These are phyloP conservation scores for Empis livida DNA, from an alignment of 2,888 invertebrate species.

Conservation along the genomic window DNA sequence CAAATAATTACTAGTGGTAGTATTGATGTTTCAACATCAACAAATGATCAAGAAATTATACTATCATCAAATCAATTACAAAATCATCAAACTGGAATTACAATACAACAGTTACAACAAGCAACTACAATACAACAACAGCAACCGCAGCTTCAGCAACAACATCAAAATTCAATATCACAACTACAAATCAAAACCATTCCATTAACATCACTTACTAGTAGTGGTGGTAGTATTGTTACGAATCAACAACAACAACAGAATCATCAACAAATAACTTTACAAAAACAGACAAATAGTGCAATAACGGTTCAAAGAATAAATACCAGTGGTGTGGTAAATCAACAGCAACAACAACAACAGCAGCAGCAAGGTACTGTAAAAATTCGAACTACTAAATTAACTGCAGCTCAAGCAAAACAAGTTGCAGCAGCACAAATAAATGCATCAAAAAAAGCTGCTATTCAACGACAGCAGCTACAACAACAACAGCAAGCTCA, in stretches of 20 bases:
- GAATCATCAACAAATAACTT: constrained; percentile 10
- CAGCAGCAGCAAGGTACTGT: background rate
- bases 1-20: constrained; percentile 8
- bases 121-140: constrained; percentile 9
- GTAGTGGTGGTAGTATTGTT: background rate
- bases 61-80: constrained; percentile 16
- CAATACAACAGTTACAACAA: constrained; percentile 17
- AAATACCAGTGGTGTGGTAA: background rate
- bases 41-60: constrained; percentile 17
- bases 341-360: constrained; percentile 6
- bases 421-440: constrained; percentile 16
- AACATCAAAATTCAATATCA: constrained; percentile 11
- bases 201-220: background rate
- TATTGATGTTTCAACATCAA: constrained; percentile 22
- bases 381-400: background rate
- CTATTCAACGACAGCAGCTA: constrained; percentile 1
- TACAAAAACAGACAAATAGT: constrained; percentile 13
- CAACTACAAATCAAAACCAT: background rate
- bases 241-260: background rate
- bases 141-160: constrained; percentile 8
- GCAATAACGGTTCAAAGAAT: constrained; percentile 23
- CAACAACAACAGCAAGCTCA: constrained; percentile 15
- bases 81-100: constrained; percentile 14
- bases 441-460: constrained; percentile 7
- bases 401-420: constrained; percentile 10